A percentile compares a stretch with the other conserved stretches of the same genome.
phyloP scores from a whole-genome alignment of 2,113 vertebrate genomes.

The Megaceryle torquata region DNA sequence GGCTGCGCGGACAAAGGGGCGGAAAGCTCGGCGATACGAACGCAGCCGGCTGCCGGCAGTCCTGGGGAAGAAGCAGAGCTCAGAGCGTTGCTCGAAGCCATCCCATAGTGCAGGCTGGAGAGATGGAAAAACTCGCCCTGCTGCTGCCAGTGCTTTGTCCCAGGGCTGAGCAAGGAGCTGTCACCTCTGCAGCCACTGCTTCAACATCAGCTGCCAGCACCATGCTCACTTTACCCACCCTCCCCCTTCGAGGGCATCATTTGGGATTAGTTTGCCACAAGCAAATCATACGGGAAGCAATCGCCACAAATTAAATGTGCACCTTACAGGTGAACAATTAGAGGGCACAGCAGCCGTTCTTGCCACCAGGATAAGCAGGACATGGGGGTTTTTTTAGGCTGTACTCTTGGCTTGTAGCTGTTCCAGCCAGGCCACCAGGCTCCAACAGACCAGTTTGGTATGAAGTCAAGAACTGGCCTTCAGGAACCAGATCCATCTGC shows the following conservation, averaged over 20 bases:
- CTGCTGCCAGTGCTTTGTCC: neutral
- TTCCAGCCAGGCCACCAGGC: neutral
- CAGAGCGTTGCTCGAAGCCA: neutral
- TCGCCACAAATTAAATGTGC: neutral
- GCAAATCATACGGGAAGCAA: neutral
- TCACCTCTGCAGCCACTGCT: neutral
- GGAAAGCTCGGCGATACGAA: neutral
- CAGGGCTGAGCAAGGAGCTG: neutral
- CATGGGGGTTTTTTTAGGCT: neutral
- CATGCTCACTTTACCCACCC: neutral
- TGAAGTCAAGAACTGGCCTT: neutral
- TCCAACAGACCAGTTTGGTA: neutral
- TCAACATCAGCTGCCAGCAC: neutral
- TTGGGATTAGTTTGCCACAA: neutral
- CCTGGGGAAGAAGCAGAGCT: neutral
- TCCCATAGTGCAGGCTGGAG: neutral
- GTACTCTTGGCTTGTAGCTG: neutral
- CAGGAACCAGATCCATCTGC: too few species aligned
- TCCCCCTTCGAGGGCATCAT: neutral
- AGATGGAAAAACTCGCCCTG: neutral
- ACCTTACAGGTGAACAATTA: neutral
- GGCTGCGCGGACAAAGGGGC: neutral
- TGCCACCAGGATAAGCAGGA: neutral
- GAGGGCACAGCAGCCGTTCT: neutral
- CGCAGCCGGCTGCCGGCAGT: neutral